Base-by-base conservation (phyloP, 2,113 vertebrate genomes). In the Rissa tridactyla region DNA sequence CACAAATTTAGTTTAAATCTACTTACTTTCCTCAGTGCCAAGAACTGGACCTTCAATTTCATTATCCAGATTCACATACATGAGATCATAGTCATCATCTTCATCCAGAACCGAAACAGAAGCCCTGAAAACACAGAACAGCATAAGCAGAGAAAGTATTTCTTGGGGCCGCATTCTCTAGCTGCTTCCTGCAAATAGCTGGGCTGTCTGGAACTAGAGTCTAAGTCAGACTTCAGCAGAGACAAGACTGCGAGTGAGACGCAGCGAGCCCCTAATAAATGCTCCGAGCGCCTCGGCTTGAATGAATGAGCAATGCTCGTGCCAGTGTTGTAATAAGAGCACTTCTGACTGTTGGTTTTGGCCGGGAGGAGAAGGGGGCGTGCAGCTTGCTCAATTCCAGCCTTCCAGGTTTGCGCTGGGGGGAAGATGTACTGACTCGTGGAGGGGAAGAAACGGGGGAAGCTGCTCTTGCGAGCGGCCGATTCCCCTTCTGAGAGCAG, bases 1-100 rank as follows among this genome's bases (percentile, higher is more conserved):
- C 29, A 38, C 22, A 52, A 65, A 65, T 38, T 51, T 5, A 11
- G 40, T 49, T 83, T 44, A 62, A 82, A 49, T 29, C 38, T 21
- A 98, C 98, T 98, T 97, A 98, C 98, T 91, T 82, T 98, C 98
- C 89, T 98, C 98, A 2, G 97, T 46, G 15, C 97, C 98, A 15
- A 95, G 87, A 78, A 98, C 98, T 15, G 98, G 98, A 73, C 98
- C 98, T 88, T 98, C 98, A 82, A 98, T 98, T 75, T 97, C 84
- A 7, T 99, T 98, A 18, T 98, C 97, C 95, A 98, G 55, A n/a
- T 98, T 98, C 60, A 95, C 90, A 10, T 97, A 99, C 90, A 98
- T 97, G 88, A 99, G 96, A 32, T 98, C 96, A 3, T 99, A 99
- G 64, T 98, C 95, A 5, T 97, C 91, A 1, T 97, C 95, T 1